Conservation (phyloP, 2,113 vertebrate species). For the Helogale parvula region DNA sequence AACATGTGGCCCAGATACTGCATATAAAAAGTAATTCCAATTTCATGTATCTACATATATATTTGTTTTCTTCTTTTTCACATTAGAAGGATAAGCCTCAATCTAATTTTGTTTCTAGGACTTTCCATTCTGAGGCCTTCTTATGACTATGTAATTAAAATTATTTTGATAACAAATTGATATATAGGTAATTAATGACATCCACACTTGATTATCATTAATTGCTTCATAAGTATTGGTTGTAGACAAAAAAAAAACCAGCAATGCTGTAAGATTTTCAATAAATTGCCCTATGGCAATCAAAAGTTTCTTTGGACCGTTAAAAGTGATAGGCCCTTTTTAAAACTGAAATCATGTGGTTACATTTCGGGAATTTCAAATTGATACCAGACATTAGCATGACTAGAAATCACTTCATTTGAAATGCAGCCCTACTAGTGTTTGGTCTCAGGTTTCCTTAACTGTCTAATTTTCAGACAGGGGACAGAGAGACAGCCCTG, state of each 20-base stretch:
- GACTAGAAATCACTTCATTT: slow-evolving; percentile 69
- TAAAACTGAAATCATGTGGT: slow-evolving; percentile 73
- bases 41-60: neutral
- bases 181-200: slow-evolving; percentile 17
- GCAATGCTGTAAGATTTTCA: slow-evolving; percentile 41
- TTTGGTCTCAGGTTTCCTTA: slow-evolving; percentile 80
- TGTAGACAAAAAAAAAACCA: slow-evolving; percentile 46
- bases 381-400: slow-evolving; percentile 67
- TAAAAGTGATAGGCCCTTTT: slow-evolving; percentile 73
- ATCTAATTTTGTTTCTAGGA: neutral
- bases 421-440: slow-evolving; percentile 59
- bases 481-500: neutral
- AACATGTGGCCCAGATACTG: neutral
- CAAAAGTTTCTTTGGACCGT: slow-evolving; percentile 54
- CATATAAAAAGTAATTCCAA: neutral
- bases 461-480: slow-evolving; percentile 54
- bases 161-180: neutral
- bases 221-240: slow-evolving; percentile 65
- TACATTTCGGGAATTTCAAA: slow-evolving; percentile 75
- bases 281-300: slow-evolving; percentile 43
- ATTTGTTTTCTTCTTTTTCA: neutral
- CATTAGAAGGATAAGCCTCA: neutral
- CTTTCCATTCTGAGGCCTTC: neutral
- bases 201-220: slow-evolving; percentile 27
- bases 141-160: neutral